phyloP scores from a whole-genome alignment of 2,797 vertebrate species.

The Antennarius maculatus region DNA sequence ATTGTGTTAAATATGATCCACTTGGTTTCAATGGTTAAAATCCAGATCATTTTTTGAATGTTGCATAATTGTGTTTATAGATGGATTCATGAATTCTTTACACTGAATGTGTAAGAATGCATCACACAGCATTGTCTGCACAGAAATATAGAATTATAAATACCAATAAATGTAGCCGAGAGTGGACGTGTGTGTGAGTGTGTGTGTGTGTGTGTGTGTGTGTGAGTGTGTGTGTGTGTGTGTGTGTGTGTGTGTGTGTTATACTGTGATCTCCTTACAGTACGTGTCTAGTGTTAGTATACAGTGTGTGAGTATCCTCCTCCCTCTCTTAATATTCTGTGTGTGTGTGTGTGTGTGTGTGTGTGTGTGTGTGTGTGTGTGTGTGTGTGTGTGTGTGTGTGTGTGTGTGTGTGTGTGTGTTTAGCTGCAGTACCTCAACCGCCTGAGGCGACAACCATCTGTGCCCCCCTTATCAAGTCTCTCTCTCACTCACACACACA shows the following conservation, averaged over 20 bases:
- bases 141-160: not conserved
- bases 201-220: no score
- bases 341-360: not conserved
- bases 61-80: not conserved
- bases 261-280: not conserved
- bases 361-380: not conserved
- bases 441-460: slow-evolving; percentile 79
- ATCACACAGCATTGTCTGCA: not conserved
- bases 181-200: not conserved
- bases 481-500: slow-evolving; percentile 20
- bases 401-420: slow-evolving; percentile 48
- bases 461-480: slow-evolving; percentile 54
- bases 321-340: slow-evolving; percentile 3
- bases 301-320: slow-evolving; percentile 7
- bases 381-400: slow-evolving; percentile 32
- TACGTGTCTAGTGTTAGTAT: slow-evolving; percentile 24
- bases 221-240: no score
- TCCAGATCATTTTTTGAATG: no score
- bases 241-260: no score
- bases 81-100: not conserved
- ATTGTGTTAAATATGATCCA: no score
- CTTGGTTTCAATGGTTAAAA: no score
- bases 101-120: no score
- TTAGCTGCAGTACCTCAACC: slow-evolving; percentile 65
- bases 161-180: not conserved